Base-by-base conservation (phyloP, 30 jellyfish, hydroid and myxozoan genomes). In the Aurelia aurita complex sp. Pacific region DNA sequence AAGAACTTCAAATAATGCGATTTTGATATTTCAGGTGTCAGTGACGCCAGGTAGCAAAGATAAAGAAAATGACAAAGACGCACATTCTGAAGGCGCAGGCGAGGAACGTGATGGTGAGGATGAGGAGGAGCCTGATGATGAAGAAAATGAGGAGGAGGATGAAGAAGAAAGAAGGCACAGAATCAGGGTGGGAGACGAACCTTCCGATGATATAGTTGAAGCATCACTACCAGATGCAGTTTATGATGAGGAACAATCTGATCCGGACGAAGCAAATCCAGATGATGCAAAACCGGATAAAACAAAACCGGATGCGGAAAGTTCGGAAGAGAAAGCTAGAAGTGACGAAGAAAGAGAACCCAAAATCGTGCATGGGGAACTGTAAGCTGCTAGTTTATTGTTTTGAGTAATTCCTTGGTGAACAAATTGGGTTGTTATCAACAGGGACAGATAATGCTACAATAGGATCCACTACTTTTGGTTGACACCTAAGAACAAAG, bases 201-300 rank as follows among this genome's bases (percentile, higher is more conserved):
- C 57, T 35, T 81, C 51, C n/a, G 85, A 72, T 70, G 73, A 72
- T 55, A 55, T 35, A 29, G 81, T 11, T 32, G 1, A 14, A 3
- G 77, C 64, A 9, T 36, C 64, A 6, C 38, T 50, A 14, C 92
- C 92, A 5, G 92, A 83, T 60, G 38, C 19, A 50, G 85, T 72
- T 36, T 83, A 83, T 64, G 85, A 76, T 40, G 92, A 83, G 9
- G 92, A 83, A 51, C 84, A 68, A 35, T 66, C 46, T 52, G 74
- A 51, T 17, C 13, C 69, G 34, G 74, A 77, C 4, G 23, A 40
- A 5, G 53, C 78, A 34, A 6, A 51, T 17, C 13, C 69, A 11
- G 74, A 77, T 14, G 23, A 40, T 3, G 53, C 78, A 34, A 6
- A 16, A 62, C 57, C 57, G 57, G 34, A 36, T 17, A 15, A 23